Evolutionary conservation across 2,797 vertebrate genomes (phyloP).

Genomic region (Lagodon rhomboides): DNA sequence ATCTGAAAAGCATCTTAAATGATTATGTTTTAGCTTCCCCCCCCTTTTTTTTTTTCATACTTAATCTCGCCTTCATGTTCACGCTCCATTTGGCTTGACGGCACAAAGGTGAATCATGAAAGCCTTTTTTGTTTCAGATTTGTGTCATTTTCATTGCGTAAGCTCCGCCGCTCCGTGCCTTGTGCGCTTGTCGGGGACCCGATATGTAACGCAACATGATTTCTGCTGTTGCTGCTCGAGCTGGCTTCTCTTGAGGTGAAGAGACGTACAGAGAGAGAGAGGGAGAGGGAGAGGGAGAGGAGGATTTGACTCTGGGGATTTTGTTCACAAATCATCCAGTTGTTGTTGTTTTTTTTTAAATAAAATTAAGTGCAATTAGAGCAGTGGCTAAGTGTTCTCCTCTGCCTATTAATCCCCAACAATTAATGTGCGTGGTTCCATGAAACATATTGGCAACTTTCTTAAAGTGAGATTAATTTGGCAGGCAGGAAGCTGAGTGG

Average conservation of each 20-base stretch:
- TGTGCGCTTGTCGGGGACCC: slow-evolving; percentile 39
- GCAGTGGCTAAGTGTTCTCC: slow-evolving; percentile 70
- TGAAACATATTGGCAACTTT: slow-evolving; percentile 80
- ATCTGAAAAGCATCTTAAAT: slow-evolving; percentile 81
- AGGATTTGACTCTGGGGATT: slow-evolving; percentile 65
- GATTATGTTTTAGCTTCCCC: slow-evolving; percentile 70
- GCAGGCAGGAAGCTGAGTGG: slow-evolving; percentile 73
- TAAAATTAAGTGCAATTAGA: slow-evolving; percentile 70
- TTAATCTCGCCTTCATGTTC: slow-evolving; percentile 76
- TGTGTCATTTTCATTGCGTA: slow-evolving; percentile 73
- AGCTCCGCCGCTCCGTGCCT: slow-evolving; percentile 58
- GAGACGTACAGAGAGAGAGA: slow-evolving; percentile 17
- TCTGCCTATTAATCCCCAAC: slow-evolving; percentile 78
- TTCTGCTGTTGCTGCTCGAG: slow-evolving; percentile 54
- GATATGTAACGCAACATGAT: slow-evolving; percentile 58
- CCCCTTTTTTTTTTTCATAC: slow-evolving; percentile 24
- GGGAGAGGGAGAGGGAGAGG: slow-evolving; percentile 19
- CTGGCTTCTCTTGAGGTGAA: slow-evolving; percentile 55
- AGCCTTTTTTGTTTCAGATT: slow-evolving; percentile 78
- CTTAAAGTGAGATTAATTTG: slow-evolving; percentile 83
- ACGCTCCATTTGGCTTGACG: slow-evolving; percentile 64
- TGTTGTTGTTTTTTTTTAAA: slow-evolving; percentile 30
- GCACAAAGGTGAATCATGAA: slow-evolving; percentile 77
- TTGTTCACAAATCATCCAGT: slow-evolving; percentile 57
- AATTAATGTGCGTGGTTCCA: slow-evolving; percentile 77